Conservation (phyloP, 2,888 invertebrate species). For the Quadroppia sp. region DNA sequence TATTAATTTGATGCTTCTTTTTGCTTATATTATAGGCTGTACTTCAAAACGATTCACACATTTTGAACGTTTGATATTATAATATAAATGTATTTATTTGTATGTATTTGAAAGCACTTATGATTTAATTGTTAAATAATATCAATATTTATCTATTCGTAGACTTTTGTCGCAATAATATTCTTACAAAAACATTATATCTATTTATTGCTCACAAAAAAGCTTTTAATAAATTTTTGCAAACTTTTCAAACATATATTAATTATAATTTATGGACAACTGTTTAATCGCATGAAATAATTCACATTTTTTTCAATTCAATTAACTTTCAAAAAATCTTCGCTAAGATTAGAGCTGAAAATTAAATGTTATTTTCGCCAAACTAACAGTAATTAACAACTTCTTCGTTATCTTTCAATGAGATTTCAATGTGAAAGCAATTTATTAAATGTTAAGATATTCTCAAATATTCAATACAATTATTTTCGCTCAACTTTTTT, state of each 20-base stretch:
- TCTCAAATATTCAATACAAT: not conserved
- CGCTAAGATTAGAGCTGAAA: not conserved
- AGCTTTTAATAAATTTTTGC: not conserved
- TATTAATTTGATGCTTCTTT: not conserved
- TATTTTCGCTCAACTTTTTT: not conserved
- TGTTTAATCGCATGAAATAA: conserved; percentile 12
- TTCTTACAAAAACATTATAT: not conserved
- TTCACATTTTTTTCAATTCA: conserved; percentile 5
- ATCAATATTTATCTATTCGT: not conserved
- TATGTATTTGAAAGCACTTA: not conserved
- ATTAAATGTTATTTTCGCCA: not conserved
- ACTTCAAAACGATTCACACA: not conserved
- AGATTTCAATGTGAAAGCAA: not conserved
- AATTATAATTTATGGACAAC: not conserved
- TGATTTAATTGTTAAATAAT: not conserved
- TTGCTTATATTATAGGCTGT: not conserved
- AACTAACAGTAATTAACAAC: conserved; percentile 14
- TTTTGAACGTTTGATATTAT: not conserved
- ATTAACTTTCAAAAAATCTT: not conserved
- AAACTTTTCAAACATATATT: not conserved
- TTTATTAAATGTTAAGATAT: not conserved
- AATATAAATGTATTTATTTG: not conserved
- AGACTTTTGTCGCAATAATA: too few relatives aligned
- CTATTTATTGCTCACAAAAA: not conserved
- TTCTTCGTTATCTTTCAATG: not conserved